phyloP scores from a whole-genome alignment of 2,888 invertebrate species.

The Oxytorus armatus region DNA sequence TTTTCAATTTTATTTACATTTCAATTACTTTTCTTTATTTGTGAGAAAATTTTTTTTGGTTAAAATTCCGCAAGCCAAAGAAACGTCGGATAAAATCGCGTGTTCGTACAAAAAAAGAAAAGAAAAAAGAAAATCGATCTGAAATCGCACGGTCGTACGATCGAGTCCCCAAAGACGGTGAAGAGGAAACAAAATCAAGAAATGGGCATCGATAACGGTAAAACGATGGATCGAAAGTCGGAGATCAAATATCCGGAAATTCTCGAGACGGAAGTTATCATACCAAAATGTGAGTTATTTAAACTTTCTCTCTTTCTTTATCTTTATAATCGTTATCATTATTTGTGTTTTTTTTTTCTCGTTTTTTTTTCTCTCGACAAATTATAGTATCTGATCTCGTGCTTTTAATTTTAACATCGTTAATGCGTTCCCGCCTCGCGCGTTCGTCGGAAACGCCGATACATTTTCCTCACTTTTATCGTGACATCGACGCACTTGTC shows the following conservation, averaged over 20 bases:
- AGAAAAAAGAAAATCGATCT: slow-evolving; percentile 16
- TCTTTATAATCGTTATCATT: slow-evolving; percentile 2
- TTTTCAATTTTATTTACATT: slow-evolving; percentile 36
- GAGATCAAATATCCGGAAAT: slow-evolving; percentile 72
- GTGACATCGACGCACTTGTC: background rate
- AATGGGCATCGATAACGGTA: slow-evolving; percentile 76
- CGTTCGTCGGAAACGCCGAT: no score
- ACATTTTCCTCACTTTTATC: background rate
- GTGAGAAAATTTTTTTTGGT: background rate
- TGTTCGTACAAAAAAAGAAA: slow-evolving; percentile 1
- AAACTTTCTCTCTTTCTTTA: background rate
- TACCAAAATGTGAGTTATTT: slow-evolving; percentile 72
- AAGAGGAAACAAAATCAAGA: slow-evolving; percentile 5
- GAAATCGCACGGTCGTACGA: background rate
- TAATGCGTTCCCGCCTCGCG: background rate
- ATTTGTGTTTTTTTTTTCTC: background rate
- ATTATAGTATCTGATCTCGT: background rate
- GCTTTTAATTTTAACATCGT: background rate
- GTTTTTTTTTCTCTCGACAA: no score
- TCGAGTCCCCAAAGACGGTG: background rate
- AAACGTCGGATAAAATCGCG: background rate
- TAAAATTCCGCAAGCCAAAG: background rate
- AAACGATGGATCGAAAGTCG: slow-evolving; percentile 72
- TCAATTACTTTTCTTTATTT: slow-evolving; percentile 22
- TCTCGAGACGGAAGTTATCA: slow-evolving; percentile 72